These are phyloP conservation scores for human DNA, from an alignment of 2,113 vertebrate species.

Conservation along the genomic window GRCh38 chr4:113447001-113447500, in stretches of 20 bases:
- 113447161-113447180: not conserved
- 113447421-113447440: not conserved
- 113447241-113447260: not conserved
- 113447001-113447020: not conserved
- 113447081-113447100: not conserved
- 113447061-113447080: not conserved
- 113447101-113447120: not conserved
- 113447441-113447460: not conserved
- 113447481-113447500: not conserved
- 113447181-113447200: not conserved
- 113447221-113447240: not conserved
- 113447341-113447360: not conserved
- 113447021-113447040: not conserved
- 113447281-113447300: not conserved
- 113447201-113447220: not conserved
- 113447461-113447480: not conserved
- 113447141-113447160: not conserved
- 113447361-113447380: not conserved
- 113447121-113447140: not conserved
- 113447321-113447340: not conserved
- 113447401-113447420: not conserved
- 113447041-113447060: not conserved
- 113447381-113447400: not conserved
- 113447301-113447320: not conserved
- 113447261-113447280: not conserved